These are phyloP conservation scores for Bellardia pandia DNA, from an alignment of 2,888 invertebrate genomes.

Conservation along the genomic window DNA sequence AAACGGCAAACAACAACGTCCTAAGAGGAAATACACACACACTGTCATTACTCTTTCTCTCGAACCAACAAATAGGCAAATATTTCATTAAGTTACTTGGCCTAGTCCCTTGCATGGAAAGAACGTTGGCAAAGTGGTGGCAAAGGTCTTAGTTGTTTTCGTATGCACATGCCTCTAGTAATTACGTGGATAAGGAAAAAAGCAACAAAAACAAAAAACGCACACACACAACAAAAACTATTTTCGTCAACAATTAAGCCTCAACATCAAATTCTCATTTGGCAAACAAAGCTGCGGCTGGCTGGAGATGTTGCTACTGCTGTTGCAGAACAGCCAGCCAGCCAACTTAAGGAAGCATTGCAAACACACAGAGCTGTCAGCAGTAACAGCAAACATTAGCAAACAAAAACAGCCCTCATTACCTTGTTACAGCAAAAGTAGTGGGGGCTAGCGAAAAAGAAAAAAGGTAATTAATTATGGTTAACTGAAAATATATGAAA, in stretches of 20 bases:
- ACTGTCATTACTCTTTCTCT: neutral
- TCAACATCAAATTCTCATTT: conserved; percentile 64
- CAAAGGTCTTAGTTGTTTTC: conserved; percentile 14
- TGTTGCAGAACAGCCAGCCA: neutral
- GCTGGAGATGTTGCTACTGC: neutral
- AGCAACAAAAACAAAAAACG: neutral
- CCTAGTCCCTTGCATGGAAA: neutral
- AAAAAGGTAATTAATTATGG: conserved; percentile 57
- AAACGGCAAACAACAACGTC: conserved; percentile 30
- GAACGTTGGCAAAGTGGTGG: neutral
- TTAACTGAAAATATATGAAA: conserved; percentile 43
- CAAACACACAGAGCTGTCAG: neutral
- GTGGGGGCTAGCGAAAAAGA: neutral
- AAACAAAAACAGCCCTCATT: neutral
- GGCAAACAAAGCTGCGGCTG: conserved; percentile 31
- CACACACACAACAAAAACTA: conserved; percentile 39
- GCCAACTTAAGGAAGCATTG: neutral
- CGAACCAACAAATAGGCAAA: neutral
- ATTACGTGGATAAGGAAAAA: conserved; percentile 26
- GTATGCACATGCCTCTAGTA: conserved; percentile 37
- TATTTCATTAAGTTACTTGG: neutral
- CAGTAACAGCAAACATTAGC: neutral
- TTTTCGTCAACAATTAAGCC: conserved; percentile 70
- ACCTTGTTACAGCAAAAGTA: neutral
- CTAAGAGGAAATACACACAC: conserved; percentile 8